These are phyloP conservation scores for Cynodonichthys magdalenae DNA, from an alignment of 2,797 vertebrate genomes.

Conservation along the genomic window DNA sequence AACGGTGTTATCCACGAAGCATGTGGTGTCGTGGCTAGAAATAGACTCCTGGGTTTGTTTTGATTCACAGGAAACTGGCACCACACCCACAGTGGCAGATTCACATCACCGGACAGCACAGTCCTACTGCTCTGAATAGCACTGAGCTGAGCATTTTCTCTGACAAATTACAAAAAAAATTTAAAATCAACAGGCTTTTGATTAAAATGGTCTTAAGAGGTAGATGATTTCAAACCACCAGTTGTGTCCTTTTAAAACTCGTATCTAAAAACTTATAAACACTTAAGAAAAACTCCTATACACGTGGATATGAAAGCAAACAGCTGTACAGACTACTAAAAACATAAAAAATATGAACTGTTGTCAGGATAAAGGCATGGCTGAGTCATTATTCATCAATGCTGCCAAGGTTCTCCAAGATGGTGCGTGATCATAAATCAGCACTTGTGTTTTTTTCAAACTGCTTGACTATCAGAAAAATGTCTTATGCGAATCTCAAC, in stretches of 20 bases:
- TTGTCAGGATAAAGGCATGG: conserved; percentile 34
- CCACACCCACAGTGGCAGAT: conserved; percentile 60
- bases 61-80: conserved; percentile 54
- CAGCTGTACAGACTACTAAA: conserved; percentile 5
- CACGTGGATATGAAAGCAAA: background rate
- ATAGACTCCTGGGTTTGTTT: conserved; percentile 55
- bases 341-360: conserved; percentile 40
- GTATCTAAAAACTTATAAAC: background rate
- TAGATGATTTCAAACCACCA: background rate
- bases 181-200: too few relatives aligned
- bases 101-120: conserved; percentile 50
- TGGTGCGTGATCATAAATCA: conserved; percentile 51
- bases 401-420: background rate
- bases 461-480: conserved; percentile 18
- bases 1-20: conserved; percentile 18
- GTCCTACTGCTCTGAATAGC: conserved; percentile 33
- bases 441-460: conserved; percentile 45
- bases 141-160: conserved; percentile 20
- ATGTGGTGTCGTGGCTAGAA: conserved; percentile 46
- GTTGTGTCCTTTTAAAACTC: background rate
- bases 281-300: background rate
- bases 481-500: background rate
- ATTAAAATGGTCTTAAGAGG: too few relatives aligned
- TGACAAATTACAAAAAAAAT: background rate
- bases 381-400: conserved; percentile 42